Evolutionary conservation across 64 coral and sea anemone species (phyloP).

Genomic region (Orbicella faveolata): DNA sequence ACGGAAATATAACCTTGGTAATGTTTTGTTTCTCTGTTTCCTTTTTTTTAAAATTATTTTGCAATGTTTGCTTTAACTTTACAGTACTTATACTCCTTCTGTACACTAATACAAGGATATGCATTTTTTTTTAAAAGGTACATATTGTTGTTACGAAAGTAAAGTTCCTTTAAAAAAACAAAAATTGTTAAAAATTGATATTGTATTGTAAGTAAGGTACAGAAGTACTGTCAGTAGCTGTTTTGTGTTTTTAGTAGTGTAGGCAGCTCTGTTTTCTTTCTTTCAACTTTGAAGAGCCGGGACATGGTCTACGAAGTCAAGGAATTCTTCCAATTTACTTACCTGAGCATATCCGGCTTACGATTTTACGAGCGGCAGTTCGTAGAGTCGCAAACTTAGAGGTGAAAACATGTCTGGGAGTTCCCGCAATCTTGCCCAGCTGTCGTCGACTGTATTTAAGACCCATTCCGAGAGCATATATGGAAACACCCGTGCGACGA

Average conservation of each 20-base stretch:
- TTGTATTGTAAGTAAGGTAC: not conserved
- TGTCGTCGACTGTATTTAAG: conserved; percentile 79
- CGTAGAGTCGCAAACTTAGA: conserved; percentile 83
- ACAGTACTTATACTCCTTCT: no score
- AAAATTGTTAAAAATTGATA: not conserved
- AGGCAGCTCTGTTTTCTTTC: no score
- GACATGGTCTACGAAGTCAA: no score
- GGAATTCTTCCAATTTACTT: not conserved
- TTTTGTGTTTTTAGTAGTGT: no score
- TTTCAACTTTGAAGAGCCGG: no score
- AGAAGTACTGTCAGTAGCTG: not conserved
- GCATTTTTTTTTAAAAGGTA: no score
- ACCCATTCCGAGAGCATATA: conserved; percentile 75
- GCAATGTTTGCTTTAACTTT: no score
- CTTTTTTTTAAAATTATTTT: no score
- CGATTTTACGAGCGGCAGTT: conserved; percentile 60
- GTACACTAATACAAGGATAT: no score
- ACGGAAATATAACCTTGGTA: no score
- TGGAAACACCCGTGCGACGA: conserved; percentile 74
- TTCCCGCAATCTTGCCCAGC: conserved; percentile 62
- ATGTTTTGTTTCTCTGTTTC: no score
- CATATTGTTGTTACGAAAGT: no score
- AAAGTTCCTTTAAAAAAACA: not conserved
- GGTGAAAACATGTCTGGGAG: conserved; percentile 69
- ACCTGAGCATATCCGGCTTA: conserved; percentile 74